phyloP scores from a whole-genome alignment of 2,888 invertebrate species.

The Metallyticus violacea region DNA sequence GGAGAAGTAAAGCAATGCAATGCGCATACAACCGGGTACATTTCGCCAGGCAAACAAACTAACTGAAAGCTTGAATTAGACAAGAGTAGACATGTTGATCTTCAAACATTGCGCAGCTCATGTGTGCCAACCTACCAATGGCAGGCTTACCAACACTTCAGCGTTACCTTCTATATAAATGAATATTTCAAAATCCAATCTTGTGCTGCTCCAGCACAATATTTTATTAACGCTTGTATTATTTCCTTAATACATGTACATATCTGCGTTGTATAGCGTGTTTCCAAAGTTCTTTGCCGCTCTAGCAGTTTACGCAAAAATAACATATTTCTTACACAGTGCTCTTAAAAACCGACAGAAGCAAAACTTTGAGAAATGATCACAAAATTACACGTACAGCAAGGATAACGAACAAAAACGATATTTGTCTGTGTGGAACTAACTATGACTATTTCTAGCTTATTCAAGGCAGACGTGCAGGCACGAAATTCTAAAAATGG shows the following conservation, averaged over 20 bases:
- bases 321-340: no score
- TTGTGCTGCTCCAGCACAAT: background rate
- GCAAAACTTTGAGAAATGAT: no score
- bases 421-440: no score
- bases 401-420: no score
- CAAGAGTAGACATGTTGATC: background rate
- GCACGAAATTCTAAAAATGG: no score
- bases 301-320: background rate
- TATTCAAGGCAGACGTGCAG: no score
- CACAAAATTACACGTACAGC: no score
- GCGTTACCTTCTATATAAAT: background rate
- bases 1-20: background rate
- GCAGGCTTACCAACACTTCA: background rate
- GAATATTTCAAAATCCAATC: background rate
- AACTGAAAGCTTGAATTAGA: background rate
- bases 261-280: background rate
- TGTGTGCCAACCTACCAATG: background rate
- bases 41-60: background rate
- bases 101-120: background rate
- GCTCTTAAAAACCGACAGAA: no score
- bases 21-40: background rate
- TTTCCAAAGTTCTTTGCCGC: background rate
- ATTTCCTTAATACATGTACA: background rate
- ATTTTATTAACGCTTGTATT: background rate
- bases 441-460: no score